Conservation (phyloP, 2,888 invertebrate species). For the Drosophila basisetae region DNA sequence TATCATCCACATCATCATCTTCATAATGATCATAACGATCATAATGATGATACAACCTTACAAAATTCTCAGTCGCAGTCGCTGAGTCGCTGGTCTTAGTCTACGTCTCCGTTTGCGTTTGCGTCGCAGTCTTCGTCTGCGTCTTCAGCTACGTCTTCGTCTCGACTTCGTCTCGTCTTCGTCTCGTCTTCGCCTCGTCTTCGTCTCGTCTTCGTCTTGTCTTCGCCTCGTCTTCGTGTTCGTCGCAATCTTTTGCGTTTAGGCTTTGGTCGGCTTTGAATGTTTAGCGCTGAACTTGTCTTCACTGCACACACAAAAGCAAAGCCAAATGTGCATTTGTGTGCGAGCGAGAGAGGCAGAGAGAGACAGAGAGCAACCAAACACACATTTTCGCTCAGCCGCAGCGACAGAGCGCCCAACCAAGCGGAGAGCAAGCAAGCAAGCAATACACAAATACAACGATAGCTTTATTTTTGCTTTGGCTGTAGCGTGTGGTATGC, state of each 20-base stretch:
- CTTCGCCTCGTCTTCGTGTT: slow-evolving; percentile 1
- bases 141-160: not conserved
- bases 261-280: slow-evolving; percentile 76
- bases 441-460: slow-evolving; percentile 58
- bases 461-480: slow-evolving; percentile 78
- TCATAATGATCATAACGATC: slow-evolving; percentile 12
- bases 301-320: slow-evolving; percentile 58
- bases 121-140: slow-evolving; percentile 45
- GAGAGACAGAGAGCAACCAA: slow-evolving; percentile 25
- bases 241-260: slow-evolving; percentile 42
- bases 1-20: slow-evolving; percentile 9
- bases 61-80: slow-evolving; percentile 68
- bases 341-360: slow-evolving; percentile 10
- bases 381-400: slow-evolving; percentile 23
- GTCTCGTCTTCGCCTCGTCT: not conserved
- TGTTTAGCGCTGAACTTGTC: slow-evolving; percentile 82
- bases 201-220: not conserved
- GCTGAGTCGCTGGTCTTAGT: slow-evolving; percentile 44
- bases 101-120: slow-evolving; percentile 37
- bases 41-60: slow-evolving; percentile 75
- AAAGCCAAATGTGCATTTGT: slow-evolving; percentile 27
- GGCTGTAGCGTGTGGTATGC: slow-evolving; percentile 83
- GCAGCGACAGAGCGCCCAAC: slow-evolving; percentile 27
- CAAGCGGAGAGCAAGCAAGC: slow-evolving; percentile 38
- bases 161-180: not conserved